Base-by-base conservation (phyloP, 37 sponge, comb jelly and placozoan genomes). In the Ianthella basta region DNA sequence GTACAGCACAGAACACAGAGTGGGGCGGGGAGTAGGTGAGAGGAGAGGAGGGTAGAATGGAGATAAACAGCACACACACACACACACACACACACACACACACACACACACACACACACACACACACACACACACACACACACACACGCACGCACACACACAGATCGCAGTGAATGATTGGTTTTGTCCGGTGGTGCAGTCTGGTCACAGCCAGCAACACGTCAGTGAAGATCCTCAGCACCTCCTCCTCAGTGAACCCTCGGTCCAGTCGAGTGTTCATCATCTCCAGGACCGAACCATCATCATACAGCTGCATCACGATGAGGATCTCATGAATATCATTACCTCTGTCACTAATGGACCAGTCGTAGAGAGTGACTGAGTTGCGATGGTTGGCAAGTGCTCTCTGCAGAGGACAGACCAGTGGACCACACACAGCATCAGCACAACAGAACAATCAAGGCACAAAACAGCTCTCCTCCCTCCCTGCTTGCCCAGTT, bases 291-390 rank as follows among this genome's bases (percentile, higher is more conserved):
- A 90, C 84, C 64, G 50, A 63, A 36, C 81, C 86, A 56, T 35
- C 91, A 34, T 75, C 83, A 64, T 88, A 91, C 34, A 87, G 77
- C 81, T 90, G 59, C 88, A 95, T 82, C n/a, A 95, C 83, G 25
- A 95, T 89, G 24, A 95, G 86, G 2, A 95, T 89, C 80, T 95
- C 95, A 55, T 90, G 82, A 30, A 95, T 90, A 19, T 91, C 95
- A 27, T 55, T 19, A 39, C 81, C 84, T 23, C 83, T n/a, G 53
- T 81, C 27, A 30, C 63, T 79, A 41, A 89, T 88, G 15, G 60
- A 50, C 18, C 86, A 92, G 23, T 59, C 86, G 23, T 87, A 27
- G 79, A 68, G 85, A 20, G 88, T 88, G 23, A 92, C 92, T 50
- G 90, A 89, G 54, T 89, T 50, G 4, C 80, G 77, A 40, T 53